phyloP scores from a whole-genome alignment of 1,140 invertebrate species.

The Steinernema feltiae region DNA sequence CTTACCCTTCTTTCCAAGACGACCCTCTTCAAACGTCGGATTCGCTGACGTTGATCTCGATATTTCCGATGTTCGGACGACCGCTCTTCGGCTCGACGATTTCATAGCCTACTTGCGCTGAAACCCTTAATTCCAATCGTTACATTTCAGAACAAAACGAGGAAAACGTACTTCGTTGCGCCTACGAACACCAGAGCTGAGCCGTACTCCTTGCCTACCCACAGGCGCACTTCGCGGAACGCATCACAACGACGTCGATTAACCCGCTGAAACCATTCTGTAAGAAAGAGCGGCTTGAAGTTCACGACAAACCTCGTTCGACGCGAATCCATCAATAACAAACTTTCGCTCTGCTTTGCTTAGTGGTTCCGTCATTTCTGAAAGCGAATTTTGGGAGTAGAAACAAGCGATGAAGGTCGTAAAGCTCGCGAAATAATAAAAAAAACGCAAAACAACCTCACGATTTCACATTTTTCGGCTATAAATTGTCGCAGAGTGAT shows the following conservation, averaged over 20 bases:
- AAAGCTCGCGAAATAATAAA: too few species aligned
- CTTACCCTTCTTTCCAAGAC: not conserved
- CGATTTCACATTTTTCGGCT: too few species aligned
- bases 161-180: not conserved
- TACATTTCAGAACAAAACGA: not conserved
- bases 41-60: not conserved
- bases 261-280: not conserved
- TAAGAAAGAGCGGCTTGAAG: not conserved
- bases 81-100: not conserved
- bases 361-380: slow-evolving; percentile 18
- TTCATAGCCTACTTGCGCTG: not conserved
- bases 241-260: not conserved
- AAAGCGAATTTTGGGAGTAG: too few species aligned
- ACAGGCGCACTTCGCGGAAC: not conserved
- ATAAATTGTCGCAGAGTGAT: too few species aligned
- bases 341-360: not conserved
- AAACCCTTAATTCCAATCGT: not conserved
- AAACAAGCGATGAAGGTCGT: too few species aligned
- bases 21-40: not conserved
- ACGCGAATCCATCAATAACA: not conserved
- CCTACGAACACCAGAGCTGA: not conserved
- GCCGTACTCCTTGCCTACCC: not conserved
- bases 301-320: not conserved
- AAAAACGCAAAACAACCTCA: too few species aligned
- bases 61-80: not conserved